Evolutionary conservation across 2,113 vertebrate species (phyloP).

Genomic region (Isichthys henryi): DNA sequence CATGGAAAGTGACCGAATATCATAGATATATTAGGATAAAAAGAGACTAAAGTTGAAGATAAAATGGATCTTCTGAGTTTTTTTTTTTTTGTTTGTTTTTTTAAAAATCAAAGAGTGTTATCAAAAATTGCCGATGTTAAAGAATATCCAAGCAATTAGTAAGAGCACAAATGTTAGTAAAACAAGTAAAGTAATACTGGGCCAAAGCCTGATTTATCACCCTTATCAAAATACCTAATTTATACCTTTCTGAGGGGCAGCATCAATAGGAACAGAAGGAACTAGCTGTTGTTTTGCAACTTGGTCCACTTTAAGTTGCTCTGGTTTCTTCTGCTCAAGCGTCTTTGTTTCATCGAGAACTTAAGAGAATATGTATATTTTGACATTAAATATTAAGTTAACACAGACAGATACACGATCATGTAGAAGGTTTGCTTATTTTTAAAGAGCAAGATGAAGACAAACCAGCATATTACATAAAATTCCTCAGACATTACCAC

Average conservation of each 20-base stretch:
- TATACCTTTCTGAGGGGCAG: constrained; percentile 15
- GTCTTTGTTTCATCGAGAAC: constrained; percentile 46
- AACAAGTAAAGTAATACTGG: neutral
- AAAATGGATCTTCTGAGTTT: neutral
- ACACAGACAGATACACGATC: constrained; percentile 21
- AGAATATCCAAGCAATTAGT: neutral
- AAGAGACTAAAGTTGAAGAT: neutral
- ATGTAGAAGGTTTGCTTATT: constrained; percentile 44
- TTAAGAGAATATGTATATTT: constrained; percentile 59
- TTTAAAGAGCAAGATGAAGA: constrained; percentile 41
- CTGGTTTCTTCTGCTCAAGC: constrained; percentile 19
- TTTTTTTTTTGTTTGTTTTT: neutral
- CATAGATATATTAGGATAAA: neutral
- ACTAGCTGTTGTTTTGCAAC: constrained; percentile 27
- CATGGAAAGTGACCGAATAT: too few species aligned
- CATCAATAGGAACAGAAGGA: constrained; percentile 15
- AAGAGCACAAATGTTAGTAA: neutral
- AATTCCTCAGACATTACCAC: constrained; percentile 10
- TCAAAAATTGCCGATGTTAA: neutral
- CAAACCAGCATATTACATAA: constrained; percentile 10
- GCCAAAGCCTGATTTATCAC: neutral
- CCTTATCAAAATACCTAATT: neutral
- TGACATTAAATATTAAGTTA: neutral
- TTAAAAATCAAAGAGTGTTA: neutral
- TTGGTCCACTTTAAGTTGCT: constrained; percentile 21